These are phyloP conservation scores for Anniella stebbinsi DNA, from an alignment of 2,797 vertebrate species.

Conservation along the genomic window DNA sequence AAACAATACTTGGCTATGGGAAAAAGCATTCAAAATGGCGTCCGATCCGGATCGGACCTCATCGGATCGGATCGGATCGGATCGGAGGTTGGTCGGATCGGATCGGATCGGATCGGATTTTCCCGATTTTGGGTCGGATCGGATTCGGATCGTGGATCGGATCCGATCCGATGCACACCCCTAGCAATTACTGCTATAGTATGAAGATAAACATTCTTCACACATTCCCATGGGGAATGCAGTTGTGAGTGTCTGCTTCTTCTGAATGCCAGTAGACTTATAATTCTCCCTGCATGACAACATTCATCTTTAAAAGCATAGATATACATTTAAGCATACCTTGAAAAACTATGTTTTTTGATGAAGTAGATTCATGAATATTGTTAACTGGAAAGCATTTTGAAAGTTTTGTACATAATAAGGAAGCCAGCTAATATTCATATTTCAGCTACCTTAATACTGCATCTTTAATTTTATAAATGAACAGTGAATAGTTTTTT, in stretches of 20 bases:
- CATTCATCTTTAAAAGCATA: background rate
- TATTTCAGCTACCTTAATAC: too few species aligned
- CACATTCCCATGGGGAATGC: constrained; percentile 7
- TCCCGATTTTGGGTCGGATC: too few species aligned
- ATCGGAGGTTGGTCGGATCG: too few species aligned
- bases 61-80: too few species aligned
- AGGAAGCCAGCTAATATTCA: background rate
- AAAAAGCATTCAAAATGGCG: too few species aligned
- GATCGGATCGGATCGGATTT: too few species aligned
- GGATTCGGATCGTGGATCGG: too few species aligned
- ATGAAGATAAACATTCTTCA: constrained; percentile 40
- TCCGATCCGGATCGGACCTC: too few species aligned
- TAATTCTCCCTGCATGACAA: constrained; percentile 4
- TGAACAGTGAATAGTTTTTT: background rate
- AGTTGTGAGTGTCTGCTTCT: background rate
- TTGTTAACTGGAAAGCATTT: background rate
- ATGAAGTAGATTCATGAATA: background rate
- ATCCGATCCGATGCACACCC: too few species aligned
- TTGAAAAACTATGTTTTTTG: background rate
- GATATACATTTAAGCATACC: background rate
- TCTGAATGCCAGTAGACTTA: constrained; percentile 12
- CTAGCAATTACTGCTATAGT: constrained; percentile 32
- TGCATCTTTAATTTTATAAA: background rate
- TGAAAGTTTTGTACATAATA: background rate
- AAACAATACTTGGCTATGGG: too few species aligned